Percentiles rank a stretch among this genome's conserved stretches.
These are phyloP conservation scores for Anser cygnoides DNA, from an alignment of 2,113 vertebrate genomes.

Conservation along the genomic window DNA sequence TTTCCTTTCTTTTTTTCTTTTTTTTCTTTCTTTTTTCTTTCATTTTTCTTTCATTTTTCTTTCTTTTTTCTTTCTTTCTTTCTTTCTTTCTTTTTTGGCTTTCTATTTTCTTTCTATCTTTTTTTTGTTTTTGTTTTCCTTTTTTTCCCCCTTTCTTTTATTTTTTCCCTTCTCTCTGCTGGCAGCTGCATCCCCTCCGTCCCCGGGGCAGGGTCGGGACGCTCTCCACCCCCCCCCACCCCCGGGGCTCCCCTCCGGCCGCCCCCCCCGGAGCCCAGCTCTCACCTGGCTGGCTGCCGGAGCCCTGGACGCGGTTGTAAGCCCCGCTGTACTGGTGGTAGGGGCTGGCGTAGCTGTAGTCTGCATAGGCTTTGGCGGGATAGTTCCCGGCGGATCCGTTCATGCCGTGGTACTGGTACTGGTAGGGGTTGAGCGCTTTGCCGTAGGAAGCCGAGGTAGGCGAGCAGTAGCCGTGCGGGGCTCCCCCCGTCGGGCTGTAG, in stretches of 20 bases:
- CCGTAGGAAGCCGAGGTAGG: constrained; percentile 93
- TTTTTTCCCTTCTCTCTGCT: background rate
- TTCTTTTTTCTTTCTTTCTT: background rate
- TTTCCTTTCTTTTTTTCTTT: background rate
- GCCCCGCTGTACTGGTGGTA: constrained; percentile 92
- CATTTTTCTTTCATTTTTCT: too few relatives aligned
- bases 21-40: background rate
- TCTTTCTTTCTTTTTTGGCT: too few relatives aligned
- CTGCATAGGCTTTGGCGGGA: constrained; percentile 91
- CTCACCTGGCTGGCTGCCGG: constrained; percentile 91
- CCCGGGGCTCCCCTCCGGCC: background rate
- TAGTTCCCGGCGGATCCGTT: constrained; percentile 91
- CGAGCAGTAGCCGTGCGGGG: constrained; percentile 95
- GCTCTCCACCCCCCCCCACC: background rate
- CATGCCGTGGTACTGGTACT: constrained; percentile 95
- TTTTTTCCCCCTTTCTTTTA: too few relatives aligned
- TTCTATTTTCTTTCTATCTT: background rate
- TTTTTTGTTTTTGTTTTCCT: background rate
- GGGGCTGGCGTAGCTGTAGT: constrained; percentile 91
- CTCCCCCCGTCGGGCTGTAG: constrained; percentile 91
- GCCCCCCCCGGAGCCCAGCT: background rate
- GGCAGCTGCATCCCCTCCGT: background rate
- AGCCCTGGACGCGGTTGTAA: constrained; percentile 90
- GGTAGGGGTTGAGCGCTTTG: constrained; percentile 94
- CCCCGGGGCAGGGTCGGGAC: background rate